phyloP scores from a whole-genome alignment of 1,140 invertebrate species.

The Drosophila seguyi region DNA sequence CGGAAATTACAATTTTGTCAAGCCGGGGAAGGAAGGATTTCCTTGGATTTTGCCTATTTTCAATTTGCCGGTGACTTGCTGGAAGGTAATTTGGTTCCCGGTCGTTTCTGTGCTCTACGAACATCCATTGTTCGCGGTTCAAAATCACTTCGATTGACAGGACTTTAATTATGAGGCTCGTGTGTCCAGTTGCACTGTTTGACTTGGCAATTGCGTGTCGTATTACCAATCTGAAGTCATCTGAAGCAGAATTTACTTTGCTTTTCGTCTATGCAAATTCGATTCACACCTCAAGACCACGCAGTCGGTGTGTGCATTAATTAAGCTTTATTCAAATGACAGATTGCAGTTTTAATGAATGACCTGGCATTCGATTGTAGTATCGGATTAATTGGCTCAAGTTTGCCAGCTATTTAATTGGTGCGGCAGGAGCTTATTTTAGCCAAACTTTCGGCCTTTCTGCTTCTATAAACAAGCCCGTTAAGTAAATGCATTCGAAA shows the following conservation, averaged over 20 bases:
- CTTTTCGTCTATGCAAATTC: conserved; percentile 29
- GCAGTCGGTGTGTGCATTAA: conserved; percentile 28
- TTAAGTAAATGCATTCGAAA: background rate
- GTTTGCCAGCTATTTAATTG: conserved; percentile 21
- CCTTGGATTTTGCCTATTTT: conserved; percentile 18
- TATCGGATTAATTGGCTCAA: conserved; percentile 32
- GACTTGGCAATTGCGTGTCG: background rate
- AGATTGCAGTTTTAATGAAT: conserved; percentile 10
- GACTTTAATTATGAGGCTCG: too few species aligned
- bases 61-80: conserved; percentile 24
- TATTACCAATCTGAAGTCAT: background rate
- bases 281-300: conserved; percentile 25
- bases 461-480: too few species aligned
- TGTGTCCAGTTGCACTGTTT: background rate
- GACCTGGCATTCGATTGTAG: conserved; percentile 11
- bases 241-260: conserved; percentile 4
- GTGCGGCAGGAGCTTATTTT: conserved; percentile 5
- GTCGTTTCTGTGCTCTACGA: background rate
- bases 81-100: conserved; percentile 33
- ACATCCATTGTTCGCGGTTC: conserved; percentile 11
- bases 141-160: conserved; percentile 1
- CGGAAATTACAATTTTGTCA: conserved; percentile 41
- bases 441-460: background rate
- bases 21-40: conserved; percentile 5
- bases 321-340: conserved; percentile 30